Percentiles rank a stretch among this genome's conserved stretches.
Conservation (phyloP, 1,140 invertebrate genomes). For the Rhopalosiphum padi region DNA sequence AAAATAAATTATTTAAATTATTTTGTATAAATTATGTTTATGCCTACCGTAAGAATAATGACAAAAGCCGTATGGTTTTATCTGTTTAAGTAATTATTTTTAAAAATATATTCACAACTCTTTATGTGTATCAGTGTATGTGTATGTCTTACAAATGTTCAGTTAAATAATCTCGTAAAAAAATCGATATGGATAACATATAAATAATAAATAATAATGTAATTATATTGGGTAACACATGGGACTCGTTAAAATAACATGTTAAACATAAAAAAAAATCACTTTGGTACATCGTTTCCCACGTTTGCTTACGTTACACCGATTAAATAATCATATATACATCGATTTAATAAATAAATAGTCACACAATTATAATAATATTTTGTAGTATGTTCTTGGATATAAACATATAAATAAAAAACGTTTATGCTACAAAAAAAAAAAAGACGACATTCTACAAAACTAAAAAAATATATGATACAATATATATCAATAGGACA, state of each 20-base stretch:
- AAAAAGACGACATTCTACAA: neutral
- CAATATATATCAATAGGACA: neutral
- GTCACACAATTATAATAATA: neutral
- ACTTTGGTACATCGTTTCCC: neutral
- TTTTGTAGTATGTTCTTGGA: neutral
- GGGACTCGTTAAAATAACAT: neutral
- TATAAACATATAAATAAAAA: neutral
- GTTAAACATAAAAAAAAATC: constrained; percentile 4
- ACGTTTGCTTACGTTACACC: neutral
- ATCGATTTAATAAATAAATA: constrained; percentile 12
- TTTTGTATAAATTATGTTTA: neutral
- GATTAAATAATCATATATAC: neutral
- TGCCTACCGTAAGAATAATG: neutral
- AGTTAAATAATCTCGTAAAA: neutral
- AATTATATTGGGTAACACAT: neutral
- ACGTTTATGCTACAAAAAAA: neutral
- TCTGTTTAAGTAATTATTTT: neutral
- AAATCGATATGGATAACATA: neutral
- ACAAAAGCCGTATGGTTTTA: neutral
- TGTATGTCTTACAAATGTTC: neutral
- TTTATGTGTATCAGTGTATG: neutral
- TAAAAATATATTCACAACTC: neutral
- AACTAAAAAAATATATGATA: neutral
- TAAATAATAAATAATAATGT: neutral
- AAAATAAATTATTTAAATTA: neutral